Base-by-base conservation (phyloP, 2,888 invertebrate genomes). In the Diaperis boleti region DNA sequence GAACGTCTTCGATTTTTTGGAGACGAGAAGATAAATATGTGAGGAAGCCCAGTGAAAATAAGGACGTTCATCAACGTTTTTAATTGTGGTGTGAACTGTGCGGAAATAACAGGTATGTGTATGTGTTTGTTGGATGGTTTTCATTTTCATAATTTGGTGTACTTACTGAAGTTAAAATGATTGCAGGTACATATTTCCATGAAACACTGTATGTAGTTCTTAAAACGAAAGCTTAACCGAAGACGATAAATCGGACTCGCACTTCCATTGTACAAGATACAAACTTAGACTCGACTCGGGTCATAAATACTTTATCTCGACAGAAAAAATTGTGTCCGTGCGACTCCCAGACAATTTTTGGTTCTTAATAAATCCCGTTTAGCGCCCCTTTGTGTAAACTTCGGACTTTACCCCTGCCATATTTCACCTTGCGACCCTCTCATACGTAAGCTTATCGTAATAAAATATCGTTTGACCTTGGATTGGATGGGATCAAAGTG, bases 311-410 rank as follows among this genome's bases (percentile, higher is more conserved):
- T 67, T 68, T 70, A 70, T 70, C 70, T 66, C 41, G 45, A 56
- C 37, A 60, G 59, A 61, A 61, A 61, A 65, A 62, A 65, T 65
- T 61, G 63, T 63, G 66, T 64, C 65, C 67, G 54, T 45, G 59
- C 59, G 44, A 50, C 42, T 49, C 55, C 56, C 56, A 45, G 69
- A 71, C 71, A 71, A 72, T 73, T 75, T 74, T 71, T 68, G 67
- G 62, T 73, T 70, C 69, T 72, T 72, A 73, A 76, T 76, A 76
- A 76, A 76, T 76, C 74, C 71, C 67, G 63, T 72, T 74, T 74
- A 74, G 71, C 66, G 70, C 67, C 69, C 74, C 72, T 72, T 55
- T 62, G 73, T 67, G 72, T 62, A 68, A 72, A 69, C 63, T 71
- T 74, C 64, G 60, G 69, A 65, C 69, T 65, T 61, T 66, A 66